Base-by-base conservation (phyloP, 1,140 invertebrate genomes). In the Diachasma alloeum region DNA sequence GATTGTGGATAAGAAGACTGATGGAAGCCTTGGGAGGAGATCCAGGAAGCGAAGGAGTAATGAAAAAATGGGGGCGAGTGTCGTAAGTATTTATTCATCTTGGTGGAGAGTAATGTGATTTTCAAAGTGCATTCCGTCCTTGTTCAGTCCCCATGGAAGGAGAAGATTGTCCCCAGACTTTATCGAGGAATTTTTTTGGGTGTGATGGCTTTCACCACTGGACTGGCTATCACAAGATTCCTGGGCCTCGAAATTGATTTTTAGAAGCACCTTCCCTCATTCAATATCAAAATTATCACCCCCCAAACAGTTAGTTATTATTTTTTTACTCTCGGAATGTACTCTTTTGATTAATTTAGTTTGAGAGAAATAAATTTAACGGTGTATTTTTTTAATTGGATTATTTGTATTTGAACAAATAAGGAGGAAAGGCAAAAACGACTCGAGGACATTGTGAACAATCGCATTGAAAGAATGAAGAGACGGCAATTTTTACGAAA, bases 401-500 rank as follows among this genome's bases (percentile, higher is more conserved):
- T 17, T 70, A 17, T 39, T 31, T 70, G 17, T 76, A 71, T 70
- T 71, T n/a, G 22, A 31, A 46, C 66, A 66, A 63, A 56, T 36
- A 91, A 93, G 93, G 92, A 92, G 88, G 93, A 94, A 87, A 90
- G 93, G 78, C 91, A 92, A 86, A 91, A 91, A 87, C 91, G 92
- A 81, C 88, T 93, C 72, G 90, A 93, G 86, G 94, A 95, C 79
- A 93, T 94, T 72, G 92, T 92, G 85, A 88, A 90, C 73, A 94
- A 94, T 91, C 91, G 93, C 53, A 87, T 86, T 53, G 93, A 94
- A 72, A 91, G 93, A 73, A 91, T 92, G 87, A 91, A 91, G 84
- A 92, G 91, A 78, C 90, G 93, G 9, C 91, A 93, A 75, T 92
- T 93, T 84, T 91, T 93, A 80, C 90, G 93, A 75, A 92, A 93